A percentile compares a stretch with the other conserved stretches of the same genome.
These are phyloP conservation scores for Crotophaga sulcirostris DNA, from an alignment of 2,113 vertebrate species.

Conservation along the genomic window DNA sequence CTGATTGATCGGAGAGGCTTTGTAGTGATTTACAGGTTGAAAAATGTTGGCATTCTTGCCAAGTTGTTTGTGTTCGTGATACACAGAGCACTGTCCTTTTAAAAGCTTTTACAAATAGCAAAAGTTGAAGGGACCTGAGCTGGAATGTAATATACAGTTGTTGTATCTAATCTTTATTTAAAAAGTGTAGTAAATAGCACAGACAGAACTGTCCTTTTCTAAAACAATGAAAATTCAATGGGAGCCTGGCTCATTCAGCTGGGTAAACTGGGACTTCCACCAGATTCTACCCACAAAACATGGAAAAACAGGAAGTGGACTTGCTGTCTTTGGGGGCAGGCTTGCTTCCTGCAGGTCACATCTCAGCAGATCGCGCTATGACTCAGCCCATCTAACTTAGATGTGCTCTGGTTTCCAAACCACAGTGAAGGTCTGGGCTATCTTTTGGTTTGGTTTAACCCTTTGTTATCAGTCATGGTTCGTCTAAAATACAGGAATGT, in stretches of 20 bases:
- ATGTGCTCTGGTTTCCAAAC: not conserved
- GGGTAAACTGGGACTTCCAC: not conserved
- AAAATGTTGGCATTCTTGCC: not conserved
- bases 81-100: slow-evolving; percentile 74
- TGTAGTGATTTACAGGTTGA: not conserved
- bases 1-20: not conserved
- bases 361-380: not conserved
- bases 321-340: not conserved
- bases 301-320: too few species aligned
- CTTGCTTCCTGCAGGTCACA: not conserved
- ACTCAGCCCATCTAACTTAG: not conserved
- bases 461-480: not conserved
- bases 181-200: not conserved
- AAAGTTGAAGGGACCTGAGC: not conserved
- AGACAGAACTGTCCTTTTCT: not conserved
- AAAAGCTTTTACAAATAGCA: not conserved
- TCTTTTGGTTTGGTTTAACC: not conserved
- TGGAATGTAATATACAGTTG: not conserved
- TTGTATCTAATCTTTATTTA: not conserved
- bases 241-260: not conserved
- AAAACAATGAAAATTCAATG: not conserved
- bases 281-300: not conserved
- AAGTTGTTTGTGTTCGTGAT: not conserved
- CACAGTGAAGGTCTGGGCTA: not conserved
- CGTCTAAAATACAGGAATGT: not conserved